A percentile compares a stretch with the other conserved stretches of the same genome.
phyloP scores from a whole-genome alignment of 2,113 vertebrate genomes.

The western clawed frog (Xenopus tropicalis) region UCB_Xtro_10.0 CM004450.2:49611501-49612000 shows the following conservation, averaged over 20 bases:
- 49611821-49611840: constrained; percentile 55
- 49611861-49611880: constrained; percentile 59
- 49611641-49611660: constrained; percentile 4
- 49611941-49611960: constrained; percentile 52
- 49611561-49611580: too few species aligned
- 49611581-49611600: too few species aligned
- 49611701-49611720: constrained; percentile 52
- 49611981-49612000: constrained; percentile 42
- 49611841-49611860: constrained; percentile 56
- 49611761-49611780: constrained; percentile 64
- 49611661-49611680: constrained; percentile 49
- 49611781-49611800: constrained; percentile 60
- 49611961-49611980: constrained; percentile 44
- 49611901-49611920: constrained; percentile 51
- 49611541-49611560: too few species aligned
- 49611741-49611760: constrained; percentile 61
- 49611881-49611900: constrained; percentile 47
- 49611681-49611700: constrained; percentile 49
- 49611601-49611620: too few species aligned
- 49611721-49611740: constrained; percentile 51
- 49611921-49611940: constrained; percentile 50
- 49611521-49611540: too few species aligned
- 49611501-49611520: too few species aligned
- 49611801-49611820: constrained; percentile 57
- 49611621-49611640: too few species aligned